Percentiles rank a stretch among this genome's conserved stretches.
These are phyloP conservation scores for Dipodomys merriami DNA, from an alignment of 2,113 vertebrate genomes.

Conservation along the genomic window DNA sequence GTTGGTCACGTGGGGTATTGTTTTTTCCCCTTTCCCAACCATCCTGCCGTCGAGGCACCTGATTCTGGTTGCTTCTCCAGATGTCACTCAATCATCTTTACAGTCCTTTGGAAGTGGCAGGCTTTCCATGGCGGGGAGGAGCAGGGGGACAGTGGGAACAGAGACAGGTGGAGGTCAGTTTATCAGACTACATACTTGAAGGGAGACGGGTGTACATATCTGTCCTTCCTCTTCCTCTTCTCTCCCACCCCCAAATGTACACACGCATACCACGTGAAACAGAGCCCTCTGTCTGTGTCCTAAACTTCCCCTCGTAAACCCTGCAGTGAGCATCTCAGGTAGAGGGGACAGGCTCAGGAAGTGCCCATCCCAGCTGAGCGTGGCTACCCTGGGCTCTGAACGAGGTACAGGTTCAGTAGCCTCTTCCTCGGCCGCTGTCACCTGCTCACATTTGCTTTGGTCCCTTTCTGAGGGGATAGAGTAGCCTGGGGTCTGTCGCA, in stretches of 20 bases:
- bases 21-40: slow-evolving; percentile 50
- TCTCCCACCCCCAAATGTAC: too few relatives aligned
- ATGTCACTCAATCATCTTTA: not conserved
- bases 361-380: too few relatives aligned
- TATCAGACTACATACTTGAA: not conserved
- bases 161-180: too few relatives aligned
- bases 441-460: too few relatives aligned
- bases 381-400: accelerated
- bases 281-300: too few relatives aligned
- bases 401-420: not conserved
- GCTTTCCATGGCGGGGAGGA: not conserved
- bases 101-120: not conserved
- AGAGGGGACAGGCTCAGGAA: not conserved
- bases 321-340: not conserved
- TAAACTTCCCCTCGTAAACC: accelerated
- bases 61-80: not conserved
- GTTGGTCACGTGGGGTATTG: not conserved
- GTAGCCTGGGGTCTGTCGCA: too few relatives aligned
- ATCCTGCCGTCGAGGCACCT: slow-evolving; percentile 52
- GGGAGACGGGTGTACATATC: not conserved
- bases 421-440: not conserved
- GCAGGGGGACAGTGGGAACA: too few relatives aligned
- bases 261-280: too few relatives aligned
- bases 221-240: too few relatives aligned
- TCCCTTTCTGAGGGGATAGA: not conserved